phyloP scores from a whole-genome alignment of 1,140 invertebrate genomes.

The Meloidogyne hapla region DNA sequence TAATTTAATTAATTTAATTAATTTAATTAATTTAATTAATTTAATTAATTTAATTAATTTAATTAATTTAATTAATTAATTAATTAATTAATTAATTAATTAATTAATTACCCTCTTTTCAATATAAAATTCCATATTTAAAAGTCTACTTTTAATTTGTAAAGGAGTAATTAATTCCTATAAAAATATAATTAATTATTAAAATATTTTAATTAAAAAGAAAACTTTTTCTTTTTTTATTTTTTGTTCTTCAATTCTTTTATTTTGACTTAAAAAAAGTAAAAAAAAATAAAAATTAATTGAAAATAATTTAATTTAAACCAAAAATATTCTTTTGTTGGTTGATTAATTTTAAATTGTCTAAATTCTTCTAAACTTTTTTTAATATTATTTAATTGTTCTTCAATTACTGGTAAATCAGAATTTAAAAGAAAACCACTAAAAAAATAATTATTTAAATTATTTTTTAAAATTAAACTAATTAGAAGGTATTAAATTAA shows the following conservation, averaged over 20 bases:
- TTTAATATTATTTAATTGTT: conserved; percentile 1
- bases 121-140: conserved; percentile 6
- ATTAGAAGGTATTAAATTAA: neutral
- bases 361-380: neutral
- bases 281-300: neutral
- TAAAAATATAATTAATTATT: neutral
- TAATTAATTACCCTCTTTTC: neutral
- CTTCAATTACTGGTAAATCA: conserved; percentile 3
- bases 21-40: no score
- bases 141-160: neutral
- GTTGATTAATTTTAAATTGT: neutral
- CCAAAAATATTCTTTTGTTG: neutral
- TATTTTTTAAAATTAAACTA: neutral
- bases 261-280: neutral
- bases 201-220: no score
- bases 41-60: no score
- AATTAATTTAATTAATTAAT: neutral
- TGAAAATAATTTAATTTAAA: neutral
- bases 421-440: conserved; percentile 1
- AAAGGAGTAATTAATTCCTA: neutral
- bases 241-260: neutral
- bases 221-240: neutral
- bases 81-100: neutral
- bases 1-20: no score
- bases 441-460: neutral